Conservation (phyloP, 2,888 invertebrate genomes). For the Chrysotoxum bicinctum region DNA sequence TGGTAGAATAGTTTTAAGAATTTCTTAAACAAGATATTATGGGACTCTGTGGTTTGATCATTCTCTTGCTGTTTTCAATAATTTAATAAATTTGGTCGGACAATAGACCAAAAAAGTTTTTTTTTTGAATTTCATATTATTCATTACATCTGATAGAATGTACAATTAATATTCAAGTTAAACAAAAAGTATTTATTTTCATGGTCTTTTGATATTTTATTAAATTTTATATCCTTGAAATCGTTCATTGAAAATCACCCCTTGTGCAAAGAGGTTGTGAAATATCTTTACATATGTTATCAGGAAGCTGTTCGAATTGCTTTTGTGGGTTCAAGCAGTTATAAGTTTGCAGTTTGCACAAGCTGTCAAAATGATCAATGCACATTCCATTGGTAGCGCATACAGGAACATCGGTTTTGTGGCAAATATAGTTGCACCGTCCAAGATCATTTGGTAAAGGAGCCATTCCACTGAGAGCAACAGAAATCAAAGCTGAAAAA, state of each 20-base stretch:
- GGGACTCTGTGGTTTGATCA: no score
- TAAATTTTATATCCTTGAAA: background rate
- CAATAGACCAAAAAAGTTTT: no score
- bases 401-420: conserved; percentile 72
- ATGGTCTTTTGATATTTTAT: background rate
- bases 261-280: conserved; percentile 40
- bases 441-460: conserved; percentile 30
- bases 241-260: conserved; percentile 47
- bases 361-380: conserved; percentile 77
- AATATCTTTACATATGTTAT: conserved; percentile 74
- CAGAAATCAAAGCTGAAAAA: conserved; percentile 27
- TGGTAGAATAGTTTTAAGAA: no score
- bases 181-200: background rate
- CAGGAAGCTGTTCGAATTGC: conserved; percentile 75
- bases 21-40: no score
- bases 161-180: background rate
- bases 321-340: conserved; percentile 77
- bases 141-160: background rate
- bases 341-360: conserved; percentile 78
- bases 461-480: conserved; percentile 23
- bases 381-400: conserved; percentile 78
- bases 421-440: conserved; percentile 55
- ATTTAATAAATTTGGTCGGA: no score
- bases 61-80: no score
- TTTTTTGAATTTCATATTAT: no score